Evolutionary conservation across 2,113 vertebrate genomes (phyloP), one percentile per base, ranked within the genome.

Genomic region (Carassius auratus): DNA sequence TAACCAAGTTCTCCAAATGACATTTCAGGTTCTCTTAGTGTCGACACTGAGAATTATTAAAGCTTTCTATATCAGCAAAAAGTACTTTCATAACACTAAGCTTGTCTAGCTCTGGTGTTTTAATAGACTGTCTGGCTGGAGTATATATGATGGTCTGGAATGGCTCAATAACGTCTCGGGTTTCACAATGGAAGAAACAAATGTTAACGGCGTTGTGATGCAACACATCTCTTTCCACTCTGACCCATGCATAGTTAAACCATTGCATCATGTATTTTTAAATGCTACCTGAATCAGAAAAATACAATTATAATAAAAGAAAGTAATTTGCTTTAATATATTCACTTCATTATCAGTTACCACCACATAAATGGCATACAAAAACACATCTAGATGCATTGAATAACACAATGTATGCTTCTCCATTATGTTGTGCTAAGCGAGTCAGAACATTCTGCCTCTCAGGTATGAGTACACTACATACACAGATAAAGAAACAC

Each of bases 401-500:
- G 10, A 69, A 64, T 9, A 69, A 69, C 6, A 8, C 36, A n/a
- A 38, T 2, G 15, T 75, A n/a, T 48, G 5, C 8, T 48, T 81
- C 61, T 81, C 42, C 10, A n/a, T 68, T 69, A 55, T 69, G 12
- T 69, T 66, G 59, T 33, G 42, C 52, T 68, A 81, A 68, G 23
- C 0, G n/a, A 68, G 14, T 81, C 9, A 52, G 14, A 30, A 23
- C 26, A 33, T 52, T 68, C 23, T 52, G 45, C 15, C 61, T 80
- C 14, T 69, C 45, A 52, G 48, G 26, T 26, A 69, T 3, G 8
- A 48, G n/a, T 12, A 64, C 7, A 17, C 23, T 36, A 57, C 68
- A 74, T 36, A 83, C 66, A 73, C 12, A n/a, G 66, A 83, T 57
- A 74, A 59, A 74, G 80, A 14, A 23, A 55, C 23, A 21, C 61